A percentile compares a stretch with the other conserved stretches of the same genome.
Conservation (phyloP, 2,888 invertebrate genomes). For the Phasia obesa region DNA sequence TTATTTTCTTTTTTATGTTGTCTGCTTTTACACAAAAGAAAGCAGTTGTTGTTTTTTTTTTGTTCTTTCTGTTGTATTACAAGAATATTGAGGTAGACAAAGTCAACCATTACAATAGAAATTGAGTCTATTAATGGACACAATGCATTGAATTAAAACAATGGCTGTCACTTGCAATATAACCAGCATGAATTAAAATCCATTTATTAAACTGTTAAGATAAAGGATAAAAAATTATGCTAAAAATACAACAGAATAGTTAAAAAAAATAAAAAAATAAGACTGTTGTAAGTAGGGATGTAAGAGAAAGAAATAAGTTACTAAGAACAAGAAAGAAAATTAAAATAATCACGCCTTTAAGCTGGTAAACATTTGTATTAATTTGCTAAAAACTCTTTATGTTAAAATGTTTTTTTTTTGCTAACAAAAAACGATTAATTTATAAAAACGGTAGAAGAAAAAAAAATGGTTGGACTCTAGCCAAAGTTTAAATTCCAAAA, state of each 20-base stretch:
- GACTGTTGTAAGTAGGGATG: neutral
- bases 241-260: conserved; percentile 4
- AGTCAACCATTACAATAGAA: conserved; percentile 29
- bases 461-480: too few relatives aligned
- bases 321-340: conserved; percentile 6
- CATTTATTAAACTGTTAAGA: conserved; percentile 48
- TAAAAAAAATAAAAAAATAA: neutral
- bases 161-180: conserved; percentile 63
- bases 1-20: conserved; percentile 13
- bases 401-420: neutral
- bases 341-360: conserved; percentile 36
- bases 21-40: conserved; percentile 26
- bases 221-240: conserved; percentile 13
- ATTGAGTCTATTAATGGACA: conserved; percentile 48
- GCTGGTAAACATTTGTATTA: conserved; percentile 15
- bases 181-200: conserved; percentile 41
- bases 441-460: too few relatives aligned
- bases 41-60: neutral
- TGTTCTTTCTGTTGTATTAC: neutral
- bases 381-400: neutral
- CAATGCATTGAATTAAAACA: conserved; percentile 59
- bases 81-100: conserved; percentile 41
- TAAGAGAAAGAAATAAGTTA: neutral
- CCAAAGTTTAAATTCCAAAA: too few relatives aligned
- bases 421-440: too few relatives aligned